Conservation (phyloP, 1,140 invertebrate species). For the Solenopsis invicta region DNA sequence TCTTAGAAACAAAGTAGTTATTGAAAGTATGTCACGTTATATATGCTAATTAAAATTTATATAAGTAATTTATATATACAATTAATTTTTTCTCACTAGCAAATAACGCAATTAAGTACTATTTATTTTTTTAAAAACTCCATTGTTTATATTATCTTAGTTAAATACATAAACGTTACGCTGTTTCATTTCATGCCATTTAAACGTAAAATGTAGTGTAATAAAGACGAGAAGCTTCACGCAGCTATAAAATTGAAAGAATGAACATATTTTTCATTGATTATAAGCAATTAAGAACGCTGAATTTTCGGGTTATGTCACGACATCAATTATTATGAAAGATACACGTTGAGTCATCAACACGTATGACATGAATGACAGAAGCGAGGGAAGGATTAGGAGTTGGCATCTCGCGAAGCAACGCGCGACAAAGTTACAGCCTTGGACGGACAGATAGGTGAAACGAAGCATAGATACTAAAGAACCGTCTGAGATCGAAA, state of each 20-base stretch:
- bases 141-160: background rate
- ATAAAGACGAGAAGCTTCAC: background rate
- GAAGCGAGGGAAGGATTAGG: constrained; percentile 44
- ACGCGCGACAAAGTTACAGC: constrained; percentile 78
- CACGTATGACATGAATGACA: constrained; percentile 21
- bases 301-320: background rate
- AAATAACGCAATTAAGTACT: background rate
- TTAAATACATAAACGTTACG: background rate
- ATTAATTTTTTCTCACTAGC: background rate
- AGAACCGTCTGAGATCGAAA: constrained; percentile 84
- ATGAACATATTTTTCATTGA: background rate
- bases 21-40: background rate
- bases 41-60: background rate
- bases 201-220: background rate
- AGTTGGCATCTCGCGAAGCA: constrained; percentile 55
- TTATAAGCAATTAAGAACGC: background rate
- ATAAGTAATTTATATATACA: background rate
- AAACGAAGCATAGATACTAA: constrained; percentile 80
- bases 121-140: background rate
- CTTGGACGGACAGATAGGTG: constrained; percentile 82
- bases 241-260: background rate
- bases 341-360: background rate
- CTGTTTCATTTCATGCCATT: background rate
- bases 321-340: background rate
- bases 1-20: background rate